A percentile compares a stretch with the other conserved stretches of the same genome.
Evolutionary conservation across 2,797 vertebrate species (phyloP).

Genomic region (Enteromius treurensis): DNA sequence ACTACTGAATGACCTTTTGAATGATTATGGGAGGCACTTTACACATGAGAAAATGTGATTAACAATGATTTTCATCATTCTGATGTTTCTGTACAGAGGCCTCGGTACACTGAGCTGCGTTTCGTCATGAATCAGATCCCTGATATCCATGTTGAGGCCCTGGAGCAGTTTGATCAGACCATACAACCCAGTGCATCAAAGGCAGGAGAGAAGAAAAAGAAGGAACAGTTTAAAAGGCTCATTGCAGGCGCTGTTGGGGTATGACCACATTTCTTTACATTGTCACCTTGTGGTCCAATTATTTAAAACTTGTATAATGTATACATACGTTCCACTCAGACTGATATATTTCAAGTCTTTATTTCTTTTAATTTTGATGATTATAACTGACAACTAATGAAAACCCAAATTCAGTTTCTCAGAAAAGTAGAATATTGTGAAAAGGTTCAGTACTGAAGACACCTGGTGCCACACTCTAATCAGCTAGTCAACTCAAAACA

Average conservation of each 20-base stretch:
- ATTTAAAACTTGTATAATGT: no score
- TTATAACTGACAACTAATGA: no score
- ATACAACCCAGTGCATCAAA: conserved; percentile 84
- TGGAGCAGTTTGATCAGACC: conserved; percentile 91
- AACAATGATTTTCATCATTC: not conserved
- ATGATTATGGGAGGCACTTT: not conserved
- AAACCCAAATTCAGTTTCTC: no score
- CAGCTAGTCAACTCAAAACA: no score
- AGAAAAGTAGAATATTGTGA: no score
- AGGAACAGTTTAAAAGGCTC: conserved; percentile 94
- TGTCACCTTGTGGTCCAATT: not conserved
- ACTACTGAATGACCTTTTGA: not conserved
- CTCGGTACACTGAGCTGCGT: conserved; percentile 87
- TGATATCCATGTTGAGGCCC: conserved; percentile 84
- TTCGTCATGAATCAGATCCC: conserved; percentile 92
- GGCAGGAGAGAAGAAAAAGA: conserved; percentile 88
- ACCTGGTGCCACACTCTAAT: no score
- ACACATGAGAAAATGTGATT: not conserved
- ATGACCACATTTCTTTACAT: conserved; percentile 65
- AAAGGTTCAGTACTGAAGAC: no score
- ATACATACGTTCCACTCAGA: no score
- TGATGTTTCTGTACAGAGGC: conserved; percentile 77
- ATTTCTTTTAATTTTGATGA: no score
- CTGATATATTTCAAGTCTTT: no score
- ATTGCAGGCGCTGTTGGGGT: conserved; percentile 93